phyloP scores from a whole-genome alignment of 2,888 invertebrate genomes.

The Trimorus sp. region DNA sequence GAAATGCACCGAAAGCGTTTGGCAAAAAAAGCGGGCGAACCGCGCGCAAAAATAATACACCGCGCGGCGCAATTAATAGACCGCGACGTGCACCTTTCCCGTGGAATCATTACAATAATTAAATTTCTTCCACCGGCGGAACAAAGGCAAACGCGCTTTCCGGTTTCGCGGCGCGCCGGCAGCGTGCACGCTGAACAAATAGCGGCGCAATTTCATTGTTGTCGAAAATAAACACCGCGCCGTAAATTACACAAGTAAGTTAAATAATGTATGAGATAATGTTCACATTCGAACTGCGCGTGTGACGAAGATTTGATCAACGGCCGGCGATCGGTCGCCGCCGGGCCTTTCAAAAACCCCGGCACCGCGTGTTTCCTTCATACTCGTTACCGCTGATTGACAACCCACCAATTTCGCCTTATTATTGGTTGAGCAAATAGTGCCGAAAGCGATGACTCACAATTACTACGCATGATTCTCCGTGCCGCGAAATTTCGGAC shows the following conservation, averaged over 20 bases:
- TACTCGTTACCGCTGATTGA: conserved; percentile 70
- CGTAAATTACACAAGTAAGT: conserved; percentile 43
- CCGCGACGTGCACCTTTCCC: not conserved
- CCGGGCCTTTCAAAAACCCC: conserved; percentile 46
- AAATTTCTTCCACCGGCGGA: conserved; percentile 17
- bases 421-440: conserved; percentile 78
- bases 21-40: too few species aligned
- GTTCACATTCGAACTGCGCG: conserved; percentile 37
- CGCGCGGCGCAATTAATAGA: too few species aligned
- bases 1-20: too few species aligned
- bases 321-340: conserved; percentile 41
- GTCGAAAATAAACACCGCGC: conserved; percentile 39
- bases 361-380: conserved; percentile 44
- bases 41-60: too few species aligned
- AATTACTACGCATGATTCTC: conserved; percentile 64
- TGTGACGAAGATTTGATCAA: conserved; percentile 57
- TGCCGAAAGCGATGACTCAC: conserved; percentile 70
- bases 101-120: conserved; percentile 25
- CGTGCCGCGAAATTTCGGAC: conserved; percentile 40
- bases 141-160: conserved; percentile 14
- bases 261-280: conserved; percentile 58
- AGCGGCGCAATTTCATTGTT: conserved; percentile 45
- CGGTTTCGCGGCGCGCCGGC: conserved; percentile 12
- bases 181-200: conserved; percentile 27
- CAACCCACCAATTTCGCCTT: conserved; percentile 76